Base-by-base conservation (phyloP, 1,140 invertebrate species). In the Protaetia brevitarsis region DNA sequence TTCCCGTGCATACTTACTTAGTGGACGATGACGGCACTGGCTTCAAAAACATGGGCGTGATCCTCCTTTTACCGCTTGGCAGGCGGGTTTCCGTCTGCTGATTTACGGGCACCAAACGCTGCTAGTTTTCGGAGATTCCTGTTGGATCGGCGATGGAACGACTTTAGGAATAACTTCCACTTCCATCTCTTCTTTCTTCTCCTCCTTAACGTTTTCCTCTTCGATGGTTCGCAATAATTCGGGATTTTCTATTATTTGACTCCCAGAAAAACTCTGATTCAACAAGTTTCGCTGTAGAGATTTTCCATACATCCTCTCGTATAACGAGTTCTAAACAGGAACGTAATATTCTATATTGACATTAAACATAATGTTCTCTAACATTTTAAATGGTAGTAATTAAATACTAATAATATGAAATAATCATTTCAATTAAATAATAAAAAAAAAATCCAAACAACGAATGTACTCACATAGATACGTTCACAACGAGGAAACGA, bases 61-160 rank as follows among this genome's bases (percentile, higher is more conserved):
- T 99, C 67, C 96, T 84, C 56, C 96, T 80, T 78, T 93, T 91
- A 11, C 96, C 97, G 82, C 98, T 95, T 3, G 93, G 89, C 23
- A 95, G 94, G 51, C 93, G 84, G 0, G 94, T 97, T 82, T 98
- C 96, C 27, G 97, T 96, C 85, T 99, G 96, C 75, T 97, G 93
- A 80, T 93, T 93, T 51, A 88, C 89, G 0, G 92, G 90, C 30
- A 88, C 88, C 65, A 87, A 81, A 84, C 76, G 58, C 81, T 82
- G 72, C 21, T 74, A 59, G 61, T n/a, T 58, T 59, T 66, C 41
- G n/a, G 56, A 26, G 66, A 66, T 4, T 69, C 69, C 21, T 73
- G 67, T 16, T 65, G 58, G 26, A 58, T 36, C 2, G 69, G 68
- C 8, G 72, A 66, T 11, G 71, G 69, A 34, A 72, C 37, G 13